These are phyloP conservation scores for Eolophus roseicapilla DNA, from an alignment of 2,113 vertebrate species.

Conservation along the genomic window DNA sequence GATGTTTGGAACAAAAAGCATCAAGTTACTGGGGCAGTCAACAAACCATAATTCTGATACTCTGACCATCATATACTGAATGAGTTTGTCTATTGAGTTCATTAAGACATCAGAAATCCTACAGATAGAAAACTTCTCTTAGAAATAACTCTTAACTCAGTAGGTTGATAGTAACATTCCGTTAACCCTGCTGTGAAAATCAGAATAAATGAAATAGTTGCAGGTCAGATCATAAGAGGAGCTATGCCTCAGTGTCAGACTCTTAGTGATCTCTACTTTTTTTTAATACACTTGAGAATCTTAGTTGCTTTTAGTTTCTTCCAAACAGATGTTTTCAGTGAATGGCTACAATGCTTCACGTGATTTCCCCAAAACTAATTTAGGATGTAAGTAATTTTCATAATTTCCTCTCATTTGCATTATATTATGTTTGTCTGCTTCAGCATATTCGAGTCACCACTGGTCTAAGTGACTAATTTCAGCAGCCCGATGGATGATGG, in stretches of 20 bases:
- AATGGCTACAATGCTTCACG: not conserved
- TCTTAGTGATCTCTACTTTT: not conserved
- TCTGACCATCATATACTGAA: not conserved
- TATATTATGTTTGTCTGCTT: not conserved
- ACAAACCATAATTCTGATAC: not conserved
- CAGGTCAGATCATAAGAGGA: not conserved
- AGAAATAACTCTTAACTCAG: not conserved
- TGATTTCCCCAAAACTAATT: not conserved
- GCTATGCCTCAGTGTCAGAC: not conserved
- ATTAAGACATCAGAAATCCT: not conserved
- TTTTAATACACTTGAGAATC: not conserved
- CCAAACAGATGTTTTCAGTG: constrained; percentile 18
- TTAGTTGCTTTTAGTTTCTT: not conserved
- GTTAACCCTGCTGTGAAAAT: not conserved
- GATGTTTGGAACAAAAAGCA: not conserved
- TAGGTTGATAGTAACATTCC: not conserved
- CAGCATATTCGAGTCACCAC: not conserved
- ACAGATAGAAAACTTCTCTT: not conserved
- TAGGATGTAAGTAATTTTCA: constrained; percentile 10
- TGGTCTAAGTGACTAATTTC: not conserved
- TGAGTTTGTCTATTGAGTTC: not conserved
- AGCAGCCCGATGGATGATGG: not conserved
- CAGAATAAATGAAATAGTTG: not conserved
- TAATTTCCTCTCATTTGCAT: not conserved
- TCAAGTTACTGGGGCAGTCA: not conserved